These are phyloP conservation scores for Napeogenes sylphis DNA, from an alignment of 2,888 invertebrate species.

Conservation along the genomic window DNA sequence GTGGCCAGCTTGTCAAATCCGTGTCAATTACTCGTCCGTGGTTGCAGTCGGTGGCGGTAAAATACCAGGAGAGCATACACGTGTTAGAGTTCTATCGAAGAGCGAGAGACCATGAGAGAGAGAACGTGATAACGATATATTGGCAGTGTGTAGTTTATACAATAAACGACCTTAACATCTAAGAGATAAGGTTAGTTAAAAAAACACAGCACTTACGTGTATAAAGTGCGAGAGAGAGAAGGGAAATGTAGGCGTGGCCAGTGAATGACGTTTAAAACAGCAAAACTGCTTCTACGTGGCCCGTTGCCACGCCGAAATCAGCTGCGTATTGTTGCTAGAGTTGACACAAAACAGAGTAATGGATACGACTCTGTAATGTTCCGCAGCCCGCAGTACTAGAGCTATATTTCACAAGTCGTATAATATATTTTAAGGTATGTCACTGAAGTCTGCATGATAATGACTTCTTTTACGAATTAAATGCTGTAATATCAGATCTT, in stretches of 20 bases:
- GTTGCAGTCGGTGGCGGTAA: conserved; percentile 76
- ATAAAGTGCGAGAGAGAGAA: conserved; percentile 39
- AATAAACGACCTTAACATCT: conserved; percentile 41
- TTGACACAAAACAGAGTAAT: conserved; percentile 28
- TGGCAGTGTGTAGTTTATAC: conserved; percentile 33
- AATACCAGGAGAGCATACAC: conserved; percentile 68
- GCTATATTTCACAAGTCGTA: too few relatives aligned
- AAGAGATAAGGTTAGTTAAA: conserved; percentile 40
- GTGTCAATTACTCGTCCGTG: conserved; percentile 70
- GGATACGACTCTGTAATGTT: conserved; percentile 8
- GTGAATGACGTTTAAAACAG: conserved; percentile 64
- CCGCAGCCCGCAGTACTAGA: too few relatives aligned
- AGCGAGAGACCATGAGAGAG: conserved; percentile 44
- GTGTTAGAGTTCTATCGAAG: conserved; percentile 42
- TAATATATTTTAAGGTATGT: too few relatives aligned
- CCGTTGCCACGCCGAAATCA: conserved; percentile 69
- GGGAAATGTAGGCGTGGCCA: conserved; percentile 56
- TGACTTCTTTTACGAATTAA: too few relatives aligned
- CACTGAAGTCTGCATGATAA: too few relatives aligned
- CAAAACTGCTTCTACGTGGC: conserved; percentile 49
- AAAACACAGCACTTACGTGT: conserved; percentile 35
- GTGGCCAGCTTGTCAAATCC: conserved; percentile 60
- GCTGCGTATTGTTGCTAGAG: conserved; percentile 48
- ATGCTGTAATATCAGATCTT: too few relatives aligned
- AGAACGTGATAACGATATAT: conserved; percentile 44